Percentiles rank a stretch among this genome's conserved stretches.
These are phyloP conservation scores for Rachycentron canadum DNA, from an alignment of 2,797 vertebrate species.

Conservation along the genomic window DNA sequence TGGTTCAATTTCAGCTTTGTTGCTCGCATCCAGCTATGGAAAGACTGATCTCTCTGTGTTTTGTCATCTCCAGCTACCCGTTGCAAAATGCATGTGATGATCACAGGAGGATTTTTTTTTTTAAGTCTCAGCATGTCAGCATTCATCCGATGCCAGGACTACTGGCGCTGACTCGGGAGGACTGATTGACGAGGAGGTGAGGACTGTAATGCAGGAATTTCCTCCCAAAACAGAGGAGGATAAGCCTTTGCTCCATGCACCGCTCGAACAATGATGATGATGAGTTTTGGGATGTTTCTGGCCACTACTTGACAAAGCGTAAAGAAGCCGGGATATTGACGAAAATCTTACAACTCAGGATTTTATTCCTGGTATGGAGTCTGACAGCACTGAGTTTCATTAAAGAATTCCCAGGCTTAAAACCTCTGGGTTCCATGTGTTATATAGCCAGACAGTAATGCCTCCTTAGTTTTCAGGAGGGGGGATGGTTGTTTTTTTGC, in stretches of 20 bases:
- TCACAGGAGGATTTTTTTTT: background rate
- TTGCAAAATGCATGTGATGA: constrained; percentile 28
- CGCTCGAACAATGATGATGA: constrained; percentile 61
- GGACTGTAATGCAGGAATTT: constrained; percentile 46
- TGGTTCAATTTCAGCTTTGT: constrained; percentile 6
- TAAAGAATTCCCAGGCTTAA: background rate
- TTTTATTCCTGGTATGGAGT: background rate
- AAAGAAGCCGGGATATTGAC: constrained; percentile 4
- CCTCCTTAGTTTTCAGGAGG: background rate
- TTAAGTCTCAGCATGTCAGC: constrained; percentile 22
- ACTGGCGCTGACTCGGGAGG: constrained; percentile 34
- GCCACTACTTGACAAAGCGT: constrained; percentile 10
- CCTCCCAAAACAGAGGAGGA: constrained; percentile 34
- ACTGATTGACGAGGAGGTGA: constrained; percentile 66
- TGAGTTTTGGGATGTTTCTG: constrained; percentile 35
- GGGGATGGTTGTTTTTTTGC: constrained; percentile 19
- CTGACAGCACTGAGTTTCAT: constrained; percentile 8
- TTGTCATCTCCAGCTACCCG: constrained; percentile 34
- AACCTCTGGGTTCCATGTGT: background rate
- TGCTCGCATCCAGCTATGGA: constrained; percentile 4
- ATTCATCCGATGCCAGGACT: constrained; percentile 9
- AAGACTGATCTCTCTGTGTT: background rate
- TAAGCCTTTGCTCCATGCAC: constrained; percentile 50
- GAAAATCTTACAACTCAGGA: constrained; percentile 8
- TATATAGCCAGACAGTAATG: constrained; percentile 4